phyloP scores from a whole-genome alignment of 2,797 vertebrate genomes.

The Adelosebastes latens region DNA sequence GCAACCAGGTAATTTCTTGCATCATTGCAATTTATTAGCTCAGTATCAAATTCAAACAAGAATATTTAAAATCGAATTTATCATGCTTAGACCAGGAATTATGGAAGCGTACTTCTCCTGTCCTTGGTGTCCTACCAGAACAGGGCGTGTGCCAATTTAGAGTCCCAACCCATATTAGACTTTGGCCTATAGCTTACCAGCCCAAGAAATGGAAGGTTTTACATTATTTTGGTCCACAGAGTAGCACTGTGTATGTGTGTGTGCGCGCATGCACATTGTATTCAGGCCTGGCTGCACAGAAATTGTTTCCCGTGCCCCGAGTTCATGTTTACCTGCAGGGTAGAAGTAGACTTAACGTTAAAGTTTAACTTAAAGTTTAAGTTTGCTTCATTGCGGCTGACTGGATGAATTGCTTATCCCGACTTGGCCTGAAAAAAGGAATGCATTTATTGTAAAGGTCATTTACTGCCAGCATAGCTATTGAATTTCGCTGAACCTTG shows the following conservation, averaged over 20 bases:
- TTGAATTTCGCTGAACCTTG: conserved; percentile 48
- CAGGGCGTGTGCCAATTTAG: background rate
- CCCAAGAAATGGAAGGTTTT: background rate
- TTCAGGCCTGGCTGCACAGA: conserved; percentile 11
- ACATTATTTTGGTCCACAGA: background rate
- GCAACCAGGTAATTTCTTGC: background rate
- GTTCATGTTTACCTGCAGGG: conserved; percentile 45
- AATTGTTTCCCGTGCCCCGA: conserved; percentile 14
- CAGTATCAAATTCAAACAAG: background rate
- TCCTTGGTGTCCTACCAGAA: background rate
- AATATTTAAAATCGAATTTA: background rate
- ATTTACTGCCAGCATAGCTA: conserved; percentile 39
- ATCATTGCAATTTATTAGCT: background rate
- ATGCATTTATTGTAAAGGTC: conserved; percentile 59
- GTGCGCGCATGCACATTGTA: background rate
- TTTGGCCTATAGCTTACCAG: background rate
- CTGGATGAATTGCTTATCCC: conserved; percentile 42
- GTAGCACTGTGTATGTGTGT: background rate
- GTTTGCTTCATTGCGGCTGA: conserved; percentile 35
- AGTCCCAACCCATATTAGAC: background rate
- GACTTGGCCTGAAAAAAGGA: conserved; percentile 17
- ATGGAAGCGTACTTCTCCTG: background rate
- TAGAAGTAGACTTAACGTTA: conserved; percentile 23
- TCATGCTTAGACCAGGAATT: background rate
- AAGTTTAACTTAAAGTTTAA: conserved; percentile 25